Base-by-base conservation (phyloP, 2,797 vertebrate species). In the Sardinella longiceps region DNA sequence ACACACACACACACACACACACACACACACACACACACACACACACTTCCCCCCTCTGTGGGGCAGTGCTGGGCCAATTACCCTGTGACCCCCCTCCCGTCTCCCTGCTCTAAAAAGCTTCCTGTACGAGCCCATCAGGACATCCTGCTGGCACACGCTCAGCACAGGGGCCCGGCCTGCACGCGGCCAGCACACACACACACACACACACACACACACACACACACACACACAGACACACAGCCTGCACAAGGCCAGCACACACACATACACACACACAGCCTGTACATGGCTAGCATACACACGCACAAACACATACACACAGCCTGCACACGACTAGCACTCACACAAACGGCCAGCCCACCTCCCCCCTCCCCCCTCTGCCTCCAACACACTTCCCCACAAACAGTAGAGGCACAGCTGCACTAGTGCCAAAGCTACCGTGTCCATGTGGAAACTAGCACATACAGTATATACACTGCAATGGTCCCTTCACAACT, bases 71-170 rank as follows among this genome's bases (percentile, higher is more conserved):
- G 25, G 63, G 94, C 92, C 60, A 81, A 89, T 92, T 94, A 93
- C 94, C 93, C 94, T 80, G 94, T 94, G 93, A 94, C 92, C 94
- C 95, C 95, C 63, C 63, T 66, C 63, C 63, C 30, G 30, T 70
- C 63, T 70, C 63, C 63, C 81, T 93, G 95, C 96, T 94, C 92
- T 93, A 92, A 94, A 96, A 94, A 91, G 92, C 94, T 96, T 96
- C 96, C 95, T 96, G 94, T 95, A 96, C 93, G 92, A 93, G 95
- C 95, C 95, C 94, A 95, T 95, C 94, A 96, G 95, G 95, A 95
- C 94, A 95, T 96, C 95, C 95, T 94, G 94, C 94, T 93, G 93
- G 63, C 63, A 70, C 9, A 30, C 9, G 3, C 15, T 70, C 63
- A 37, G 63, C 63, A 33, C 28, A 70, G 63, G 63, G 53, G 28